Conservation (phyloP, 1,140 invertebrate genomes). For the Diuraphis noxia region DNA sequence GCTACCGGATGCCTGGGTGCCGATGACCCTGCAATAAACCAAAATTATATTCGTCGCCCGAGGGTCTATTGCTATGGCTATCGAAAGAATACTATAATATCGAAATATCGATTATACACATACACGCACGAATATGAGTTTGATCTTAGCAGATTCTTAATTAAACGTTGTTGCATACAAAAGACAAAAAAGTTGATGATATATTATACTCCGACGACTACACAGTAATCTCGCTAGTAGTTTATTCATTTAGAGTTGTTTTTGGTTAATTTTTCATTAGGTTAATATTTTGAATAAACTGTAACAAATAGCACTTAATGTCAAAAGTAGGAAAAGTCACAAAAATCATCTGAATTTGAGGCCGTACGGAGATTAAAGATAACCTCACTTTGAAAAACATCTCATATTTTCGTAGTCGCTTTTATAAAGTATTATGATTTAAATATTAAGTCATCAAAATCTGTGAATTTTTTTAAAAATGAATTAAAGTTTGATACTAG, state of each 20-base stretch:
- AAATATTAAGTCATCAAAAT: background rate
- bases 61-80: background rate
- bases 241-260: background rate
- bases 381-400: too few species aligned
- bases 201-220: background rate
- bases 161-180: background rate
- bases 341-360: background rate
- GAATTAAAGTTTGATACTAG: background rate
- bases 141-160: background rate
- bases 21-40: slow-evolving; percentile 41
- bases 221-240: background rate
- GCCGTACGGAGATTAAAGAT: background rate
- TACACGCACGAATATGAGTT: background rate
- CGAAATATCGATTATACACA: background rate
- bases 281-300: background rate
- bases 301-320: too few species aligned
- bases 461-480: background rate
- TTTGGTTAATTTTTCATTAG: background rate
- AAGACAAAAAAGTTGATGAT: background rate
- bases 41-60: slow-evolving; percentile 22
- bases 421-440: background rate
- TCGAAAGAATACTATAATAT: background rate
- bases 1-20: slow-evolving; percentile 19
- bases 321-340: too few species aligned
- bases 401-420: too few species aligned